Conservation (phyloP, 2,113 vertebrate genomes). For the Grallaria varia region DNA sequence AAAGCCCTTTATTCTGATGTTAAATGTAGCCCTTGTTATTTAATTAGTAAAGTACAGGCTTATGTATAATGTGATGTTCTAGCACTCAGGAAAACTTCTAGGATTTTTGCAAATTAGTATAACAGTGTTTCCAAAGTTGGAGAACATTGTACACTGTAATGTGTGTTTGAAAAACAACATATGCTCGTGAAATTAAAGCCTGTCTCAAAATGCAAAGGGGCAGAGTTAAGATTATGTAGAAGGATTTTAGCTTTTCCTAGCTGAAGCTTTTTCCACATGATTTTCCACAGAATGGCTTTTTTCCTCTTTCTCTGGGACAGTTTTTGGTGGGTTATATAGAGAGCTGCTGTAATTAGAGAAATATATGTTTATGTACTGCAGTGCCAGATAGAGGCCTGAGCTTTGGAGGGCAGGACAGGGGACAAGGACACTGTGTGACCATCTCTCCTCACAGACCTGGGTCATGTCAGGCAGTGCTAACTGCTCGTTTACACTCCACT, state of each 20-base stretch:
- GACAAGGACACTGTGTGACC: background rate
- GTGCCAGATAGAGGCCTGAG: background rate
- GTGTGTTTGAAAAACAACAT: background rate
- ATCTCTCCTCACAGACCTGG: background rate
- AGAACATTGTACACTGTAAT: background rate
- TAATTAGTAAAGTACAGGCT: background rate
- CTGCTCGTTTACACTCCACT: background rate
- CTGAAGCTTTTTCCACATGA: background rate
- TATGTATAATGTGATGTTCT: background rate
- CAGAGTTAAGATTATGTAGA: background rate
- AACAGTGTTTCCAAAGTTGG: background rate
- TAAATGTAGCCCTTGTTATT: background rate
- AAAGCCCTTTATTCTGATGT: background rate
- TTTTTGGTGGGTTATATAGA: background rate
- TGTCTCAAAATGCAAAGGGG: background rate
- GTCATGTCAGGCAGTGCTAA: background rate
- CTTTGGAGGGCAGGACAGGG: background rate
- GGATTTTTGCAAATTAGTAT: background rate
- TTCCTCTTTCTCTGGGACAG: background rate
- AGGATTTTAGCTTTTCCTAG: background rate
- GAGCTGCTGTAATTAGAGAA: background rate
- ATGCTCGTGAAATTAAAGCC: background rate
- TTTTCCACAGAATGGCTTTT: background rate
- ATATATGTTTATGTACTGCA: background rate
- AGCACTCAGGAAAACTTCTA: background rate